Evolutionary conservation across 2,888 invertebrate genomes (phyloP).

Genomic region (Conops quadrifasciatus): DNA sequence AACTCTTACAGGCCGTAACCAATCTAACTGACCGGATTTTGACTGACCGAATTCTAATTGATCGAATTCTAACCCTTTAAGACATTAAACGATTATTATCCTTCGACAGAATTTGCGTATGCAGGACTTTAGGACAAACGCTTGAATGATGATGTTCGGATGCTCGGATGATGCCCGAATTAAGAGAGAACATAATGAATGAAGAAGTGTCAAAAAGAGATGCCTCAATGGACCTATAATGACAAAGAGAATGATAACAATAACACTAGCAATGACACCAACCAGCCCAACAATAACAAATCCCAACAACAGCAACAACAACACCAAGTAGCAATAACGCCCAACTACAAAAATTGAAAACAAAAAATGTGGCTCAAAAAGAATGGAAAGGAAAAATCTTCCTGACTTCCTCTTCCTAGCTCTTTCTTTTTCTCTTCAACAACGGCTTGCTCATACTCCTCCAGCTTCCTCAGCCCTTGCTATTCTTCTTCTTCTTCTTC

Average conservation of each 20-base stretch:
- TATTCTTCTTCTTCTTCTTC: too few relatives aligned
- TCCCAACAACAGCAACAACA: not conserved
- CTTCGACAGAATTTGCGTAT: not conserved
- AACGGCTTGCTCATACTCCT: too few relatives aligned
- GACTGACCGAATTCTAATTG: too few relatives aligned
- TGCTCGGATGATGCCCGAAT: too few relatives aligned
- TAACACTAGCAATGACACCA: not conserved
- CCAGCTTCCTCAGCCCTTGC: not conserved
- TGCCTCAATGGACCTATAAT: not conserved
- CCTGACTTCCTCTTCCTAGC: slow-evolving; percentile 36
- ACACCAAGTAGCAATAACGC: not conserved
- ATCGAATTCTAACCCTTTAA: too few relatives aligned
- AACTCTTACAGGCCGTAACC: too few relatives aligned
- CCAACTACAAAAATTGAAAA: not conserved
- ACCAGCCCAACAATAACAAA: not conserved
- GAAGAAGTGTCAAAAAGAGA: not conserved
- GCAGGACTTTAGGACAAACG: too few relatives aligned
- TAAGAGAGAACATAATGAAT: not conserved
- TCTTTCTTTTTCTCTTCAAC: too few relatives aligned
- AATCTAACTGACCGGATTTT: too few relatives aligned
- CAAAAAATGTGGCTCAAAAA: slow-evolving; percentile 1
- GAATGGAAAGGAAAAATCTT: slow-evolving; percentile 18
- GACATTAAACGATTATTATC: too few relatives aligned
- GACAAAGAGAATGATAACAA: not conserved
- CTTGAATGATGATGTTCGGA: too few relatives aligned